phyloP scores from a whole-genome alignment of 2,113 vertebrate species.

The Tachuris rubrigastra region DNA sequence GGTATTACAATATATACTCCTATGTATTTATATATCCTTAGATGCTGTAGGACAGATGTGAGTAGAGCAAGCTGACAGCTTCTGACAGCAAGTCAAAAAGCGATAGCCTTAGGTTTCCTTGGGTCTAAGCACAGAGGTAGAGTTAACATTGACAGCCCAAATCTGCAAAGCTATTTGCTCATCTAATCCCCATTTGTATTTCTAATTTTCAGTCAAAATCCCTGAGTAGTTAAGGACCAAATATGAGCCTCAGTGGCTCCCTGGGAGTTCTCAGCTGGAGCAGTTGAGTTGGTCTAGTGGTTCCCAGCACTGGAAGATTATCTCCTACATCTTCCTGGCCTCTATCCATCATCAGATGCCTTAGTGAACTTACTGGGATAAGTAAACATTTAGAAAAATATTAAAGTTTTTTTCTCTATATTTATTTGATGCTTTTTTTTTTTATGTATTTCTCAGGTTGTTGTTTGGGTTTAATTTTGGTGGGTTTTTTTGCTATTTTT shows the following conservation, averaged over 20 bases:
- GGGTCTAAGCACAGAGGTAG: background rate
- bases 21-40: background rate
- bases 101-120: background rate
- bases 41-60: background rate
- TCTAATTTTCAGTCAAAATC: background rate
- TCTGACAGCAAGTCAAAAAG: background rate
- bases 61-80: background rate
- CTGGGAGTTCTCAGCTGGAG: background rate
- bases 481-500: background rate
- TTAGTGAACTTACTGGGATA: background rate
- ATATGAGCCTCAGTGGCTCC: background rate
- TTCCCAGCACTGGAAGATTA: background rate
- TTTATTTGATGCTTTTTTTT: background rate
- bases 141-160: fast-evolving
- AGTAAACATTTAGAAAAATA: background rate
- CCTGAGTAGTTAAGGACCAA: background rate
- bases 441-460: too few relatives aligned
- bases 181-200: background rate
- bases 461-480: background rate
- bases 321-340: background rate
- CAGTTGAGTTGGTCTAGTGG: background rate
- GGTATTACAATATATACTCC: background rate
- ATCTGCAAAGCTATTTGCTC: background rate
- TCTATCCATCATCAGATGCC: background rate
- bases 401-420: background rate